Conservation (phyloP, 2,888 invertebrate species). For the Nezara viridula region DNA sequence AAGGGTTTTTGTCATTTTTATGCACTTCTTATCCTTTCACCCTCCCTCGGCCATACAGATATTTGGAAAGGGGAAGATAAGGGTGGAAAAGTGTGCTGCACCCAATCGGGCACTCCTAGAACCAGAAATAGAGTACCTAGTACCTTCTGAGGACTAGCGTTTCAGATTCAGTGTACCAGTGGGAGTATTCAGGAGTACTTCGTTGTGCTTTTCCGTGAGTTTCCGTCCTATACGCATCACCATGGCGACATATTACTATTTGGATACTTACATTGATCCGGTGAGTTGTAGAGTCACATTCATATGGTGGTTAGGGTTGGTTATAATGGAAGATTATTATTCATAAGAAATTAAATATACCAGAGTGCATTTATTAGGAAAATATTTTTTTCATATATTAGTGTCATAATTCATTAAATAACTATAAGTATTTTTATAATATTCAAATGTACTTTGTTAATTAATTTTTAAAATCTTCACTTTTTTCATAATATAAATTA, state of each 20-base stretch:
- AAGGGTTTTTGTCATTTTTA: no score
- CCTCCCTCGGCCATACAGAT: background rate
- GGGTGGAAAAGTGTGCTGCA: background rate
- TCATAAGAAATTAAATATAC: no score
- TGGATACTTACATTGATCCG: background rate
- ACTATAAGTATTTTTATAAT: no score
- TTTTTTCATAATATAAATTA: no score
- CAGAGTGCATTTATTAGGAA: no score
- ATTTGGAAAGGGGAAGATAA: conserved; percentile 10
- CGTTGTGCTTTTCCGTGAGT: background rate
- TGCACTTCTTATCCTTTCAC: no score
- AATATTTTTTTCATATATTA: no score
- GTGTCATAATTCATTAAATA: no score
- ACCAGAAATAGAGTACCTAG: background rate
- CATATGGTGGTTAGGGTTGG: no score
- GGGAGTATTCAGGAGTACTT: background rate
- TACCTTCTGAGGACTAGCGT: background rate
- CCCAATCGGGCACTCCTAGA: background rate
- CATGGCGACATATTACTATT: background rate
- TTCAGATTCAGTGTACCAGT: conserved; percentile 6
- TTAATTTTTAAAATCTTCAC: no score
- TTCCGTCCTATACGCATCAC: background rate
- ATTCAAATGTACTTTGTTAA: no score
- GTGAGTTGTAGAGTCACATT: background rate
- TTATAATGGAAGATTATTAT: no score